Evolutionary conservation across 2,113 vertebrate genomes (phyloP), one percentile per base, ranked within the genome.

Genomic region (Mormoops blainvillei): DNA sequence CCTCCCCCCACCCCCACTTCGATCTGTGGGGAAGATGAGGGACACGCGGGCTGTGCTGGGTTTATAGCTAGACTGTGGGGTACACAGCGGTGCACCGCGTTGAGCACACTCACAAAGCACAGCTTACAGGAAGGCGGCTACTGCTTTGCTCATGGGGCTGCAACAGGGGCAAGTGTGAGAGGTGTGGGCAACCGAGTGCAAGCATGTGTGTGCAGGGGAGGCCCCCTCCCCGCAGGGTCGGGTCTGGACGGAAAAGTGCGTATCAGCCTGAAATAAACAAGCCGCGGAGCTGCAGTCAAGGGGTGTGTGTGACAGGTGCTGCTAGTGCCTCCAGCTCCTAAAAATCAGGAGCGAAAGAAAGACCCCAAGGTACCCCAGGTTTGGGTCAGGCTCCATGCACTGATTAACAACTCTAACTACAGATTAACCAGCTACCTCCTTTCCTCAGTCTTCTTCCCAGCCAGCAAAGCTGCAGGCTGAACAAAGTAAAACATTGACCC

Each of bases 381-480:
- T 91, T 36, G 73, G 76, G 31, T 74, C 33, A 77, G 56, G 67
- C 43, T 83, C 87, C 67, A 85, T 56, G 90, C 81, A 92, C 58
- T 61, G 58, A 61, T 84, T 93, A 97, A 96, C 89, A 80, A 52
- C 9, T 50, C 65, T 65, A 80, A 94, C 68, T 96, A 83, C 6
- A 96, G 76, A 93, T 94, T 94, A 94, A 95, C 96, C 56, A 94
- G 87, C 81, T 36, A 38, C 81, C 54, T 73, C 83, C 56, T 41
- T 56, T 84, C 48, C 31, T 84, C 58, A 77, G 16, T 7, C n/a
- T 56, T 91, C 77, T 61, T 82, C 45, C 68, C 41, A 31, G 84
- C 88, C 33, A 83, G 54, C 77, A 84, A 93, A 50, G 41, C 83
- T 50, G 38, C 61, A 36, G 48, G 24, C 9, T 56, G 24, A 83